Percentiles rank a stretch among this genome's conserved stretches.
phyloP scores from a whole-genome alignment of 2,888 invertebrate genomes.

The Protophormia terraenovae region DNA sequence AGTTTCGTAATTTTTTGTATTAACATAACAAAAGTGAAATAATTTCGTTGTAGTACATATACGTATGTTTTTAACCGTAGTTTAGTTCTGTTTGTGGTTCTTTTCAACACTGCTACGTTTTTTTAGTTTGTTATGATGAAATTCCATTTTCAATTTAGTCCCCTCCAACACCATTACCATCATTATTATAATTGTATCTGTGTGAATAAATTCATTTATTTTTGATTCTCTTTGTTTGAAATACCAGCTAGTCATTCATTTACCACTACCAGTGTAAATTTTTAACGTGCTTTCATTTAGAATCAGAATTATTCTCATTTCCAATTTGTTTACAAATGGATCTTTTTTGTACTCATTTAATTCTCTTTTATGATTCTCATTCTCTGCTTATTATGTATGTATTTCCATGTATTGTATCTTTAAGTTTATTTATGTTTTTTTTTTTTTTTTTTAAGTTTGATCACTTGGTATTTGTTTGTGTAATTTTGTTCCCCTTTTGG shows the following conservation, averaged over 20 bases:
- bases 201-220: neutral
- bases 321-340: neutral
- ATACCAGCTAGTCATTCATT: constrained; percentile 21
- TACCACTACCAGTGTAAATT: constrained; percentile 1
- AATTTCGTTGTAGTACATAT: constrained; percentile 4
- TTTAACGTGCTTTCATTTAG: neutral
- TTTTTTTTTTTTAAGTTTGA: constrained; percentile 8
- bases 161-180: neutral
- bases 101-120: constrained; percentile 64
- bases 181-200: neutral
- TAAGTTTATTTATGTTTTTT: neutral
- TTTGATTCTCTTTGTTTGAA: constrained; percentile 41
- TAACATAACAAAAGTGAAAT: constrained; percentile 32
- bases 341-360: neutral
- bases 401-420: neutral
- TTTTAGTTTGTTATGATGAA: constrained; percentile 62
- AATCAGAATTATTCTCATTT: constrained; percentile 42
- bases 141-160: constrained; percentile 61
- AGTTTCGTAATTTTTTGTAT: constrained; percentile 43
- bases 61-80: constrained; percentile 50
- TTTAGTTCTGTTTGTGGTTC: constrained; percentile 59
- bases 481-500: neutral
- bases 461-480: constrained; percentile 26
- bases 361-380: constrained; percentile 1
- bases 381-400: neutral